These are phyloP conservation scores for Pollenia angustigena DNA, from an alignment of 2,888 invertebrate genomes.

Conservation along the genomic window DNA sequence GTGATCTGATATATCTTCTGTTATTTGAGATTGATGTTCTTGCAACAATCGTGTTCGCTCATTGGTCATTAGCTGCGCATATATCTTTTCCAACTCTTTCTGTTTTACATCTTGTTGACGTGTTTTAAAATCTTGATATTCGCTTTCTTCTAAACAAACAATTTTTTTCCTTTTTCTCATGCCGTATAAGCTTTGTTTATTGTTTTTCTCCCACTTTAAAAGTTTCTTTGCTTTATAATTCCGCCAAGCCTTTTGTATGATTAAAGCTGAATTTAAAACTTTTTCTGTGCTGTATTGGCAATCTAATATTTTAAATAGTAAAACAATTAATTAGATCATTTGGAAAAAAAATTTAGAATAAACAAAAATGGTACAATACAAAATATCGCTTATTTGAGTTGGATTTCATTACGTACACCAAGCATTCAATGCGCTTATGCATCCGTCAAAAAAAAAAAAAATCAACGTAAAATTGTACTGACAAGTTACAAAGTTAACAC, in stretches of 20 bases:
- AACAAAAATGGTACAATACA: too few relatives aligned
- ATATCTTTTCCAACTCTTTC: slow-evolving; percentile 79
- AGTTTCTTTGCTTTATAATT: slow-evolving; percentile 76
- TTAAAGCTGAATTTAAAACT: slow-evolving; percentile 75
- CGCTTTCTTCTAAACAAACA: slow-evolving; percentile 67
- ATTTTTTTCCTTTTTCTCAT: slow-evolving; percentile 75
- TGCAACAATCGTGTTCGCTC: slow-evolving; percentile 85
- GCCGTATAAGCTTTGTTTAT: slow-evolving; percentile 77
- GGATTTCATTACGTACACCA: too few relatives aligned
- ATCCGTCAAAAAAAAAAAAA: too few relatives aligned
- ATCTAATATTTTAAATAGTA: not conserved
- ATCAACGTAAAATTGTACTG: too few relatives aligned
- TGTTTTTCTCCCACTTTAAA: slow-evolving; percentile 72
- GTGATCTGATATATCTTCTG: slow-evolving; percentile 90
- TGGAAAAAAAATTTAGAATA: not conserved
- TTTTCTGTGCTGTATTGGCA: not conserved
- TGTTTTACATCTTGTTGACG: slow-evolving; percentile 78
- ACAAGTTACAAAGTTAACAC: too few relatives aligned
- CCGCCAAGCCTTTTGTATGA: slow-evolving; percentile 80
- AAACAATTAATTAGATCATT: not conserved
- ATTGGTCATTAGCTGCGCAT: slow-evolving; percentile 82
- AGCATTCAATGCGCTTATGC: too few relatives aligned
- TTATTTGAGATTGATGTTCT: slow-evolving; percentile 85
- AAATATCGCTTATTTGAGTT: too few relatives aligned
- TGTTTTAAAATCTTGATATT: slow-evolving; percentile 76